Conservation (phyloP, 2,113 vertebrate genomes). For the Cryptomyrus ogoouensis region DNA sequence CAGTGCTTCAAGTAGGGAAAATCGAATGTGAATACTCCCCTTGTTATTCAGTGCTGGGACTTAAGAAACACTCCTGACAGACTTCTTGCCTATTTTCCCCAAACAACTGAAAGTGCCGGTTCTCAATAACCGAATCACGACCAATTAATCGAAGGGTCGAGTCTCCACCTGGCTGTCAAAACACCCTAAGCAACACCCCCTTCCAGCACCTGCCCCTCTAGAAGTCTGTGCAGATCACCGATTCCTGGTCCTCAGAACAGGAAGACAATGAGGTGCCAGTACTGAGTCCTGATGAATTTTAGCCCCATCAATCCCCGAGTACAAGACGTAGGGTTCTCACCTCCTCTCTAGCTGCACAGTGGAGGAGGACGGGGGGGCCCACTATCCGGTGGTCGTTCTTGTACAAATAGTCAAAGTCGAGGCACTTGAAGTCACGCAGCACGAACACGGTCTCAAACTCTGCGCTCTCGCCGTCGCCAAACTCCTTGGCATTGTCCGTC, state of each 20-base stretch:
- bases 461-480: constrained; percentile 70
- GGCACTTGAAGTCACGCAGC: constrained; percentile 73
- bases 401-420: constrained; percentile 71
- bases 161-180: too few species aligned
- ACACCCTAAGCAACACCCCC: neutral
- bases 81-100: neutral
- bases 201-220: neutral
- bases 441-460: constrained; percentile 85
- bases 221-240: neutral
- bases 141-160: too few species aligned
- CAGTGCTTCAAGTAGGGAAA: neutral
- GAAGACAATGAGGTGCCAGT: neutral
- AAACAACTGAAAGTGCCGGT: neutral
- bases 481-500: constrained; percentile 71
- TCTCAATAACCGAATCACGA: neutral
- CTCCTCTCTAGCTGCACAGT: constrained; percentile 75
- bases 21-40: neutral
- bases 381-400: constrained; percentile 79
- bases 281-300: neutral
- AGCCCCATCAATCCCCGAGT: neutral
- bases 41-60: neutral
- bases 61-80: too few species aligned
- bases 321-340: constrained; percentile 42
- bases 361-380: constrained; percentile 80
- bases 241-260: neutral